Percentiles rank a stretch among this genome's conserved stretches.
These are phyloP conservation scores for Holcopasites calliopsidis DNA, from an alignment of 1,140 invertebrate genomes.

Conservation along the genomic window DNA sequence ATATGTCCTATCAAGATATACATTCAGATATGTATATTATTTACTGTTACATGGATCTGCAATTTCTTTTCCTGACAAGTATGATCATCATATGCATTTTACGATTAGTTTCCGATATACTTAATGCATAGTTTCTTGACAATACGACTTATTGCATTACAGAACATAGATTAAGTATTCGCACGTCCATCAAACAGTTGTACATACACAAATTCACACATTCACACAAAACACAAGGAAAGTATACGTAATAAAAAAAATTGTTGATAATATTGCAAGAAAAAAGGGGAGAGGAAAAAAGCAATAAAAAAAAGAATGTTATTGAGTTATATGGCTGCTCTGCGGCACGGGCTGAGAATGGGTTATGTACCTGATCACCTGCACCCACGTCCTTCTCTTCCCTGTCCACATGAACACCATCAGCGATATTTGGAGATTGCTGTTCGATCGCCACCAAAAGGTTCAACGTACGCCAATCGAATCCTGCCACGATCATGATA, in stretches of 20 bases:
- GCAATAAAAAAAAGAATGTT: slow-evolving; percentile 37
- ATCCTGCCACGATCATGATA: slow-evolving; percentile 85
- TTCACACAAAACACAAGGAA: slow-evolving; percentile 42
- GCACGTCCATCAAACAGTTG: not conserved
- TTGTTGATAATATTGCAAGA: slow-evolving; percentile 7
- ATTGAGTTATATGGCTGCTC: slow-evolving; percentile 73
- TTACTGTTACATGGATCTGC: not conserved
- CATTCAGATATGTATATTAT: not conserved
- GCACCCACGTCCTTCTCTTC: slow-evolving; percentile 97
- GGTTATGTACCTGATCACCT: slow-evolving; percentile 96
- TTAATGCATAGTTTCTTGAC: not conserved
- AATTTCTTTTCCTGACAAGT: not conserved
- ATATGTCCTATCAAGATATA: not conserved
- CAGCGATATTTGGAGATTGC: slow-evolving; percentile 98
- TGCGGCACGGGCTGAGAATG: slow-evolving; percentile 77
- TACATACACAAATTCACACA: slow-evolving; percentile 43
- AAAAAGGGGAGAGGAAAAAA: not conserved
- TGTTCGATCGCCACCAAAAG: slow-evolving; percentile 98
- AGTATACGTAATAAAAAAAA: slow-evolving; percentile 23
- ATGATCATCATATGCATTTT: slow-evolving; percentile 11
- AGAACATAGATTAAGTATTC: slow-evolving; percentile 16
- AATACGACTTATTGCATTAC: not conserved
- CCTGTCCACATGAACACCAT: slow-evolving; percentile 95
- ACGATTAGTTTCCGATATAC: not conserved
- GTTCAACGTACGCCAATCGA: slow-evolving; percentile 99